Conservation (phyloP, 2,797 vertebrate species). For the Acipenser transmontanus region DNA sequence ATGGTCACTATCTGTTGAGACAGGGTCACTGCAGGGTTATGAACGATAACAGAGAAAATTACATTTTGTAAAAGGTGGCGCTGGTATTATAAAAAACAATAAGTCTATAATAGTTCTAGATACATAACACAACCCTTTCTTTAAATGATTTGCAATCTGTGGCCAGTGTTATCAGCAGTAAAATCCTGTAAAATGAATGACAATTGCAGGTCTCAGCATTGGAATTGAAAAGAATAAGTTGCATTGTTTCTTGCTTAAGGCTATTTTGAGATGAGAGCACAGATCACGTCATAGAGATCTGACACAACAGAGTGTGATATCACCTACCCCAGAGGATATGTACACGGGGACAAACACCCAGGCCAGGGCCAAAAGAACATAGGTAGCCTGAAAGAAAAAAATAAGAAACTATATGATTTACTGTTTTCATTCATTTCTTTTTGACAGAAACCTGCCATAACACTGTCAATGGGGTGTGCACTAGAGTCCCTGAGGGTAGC, state of each 20-base stretch:
- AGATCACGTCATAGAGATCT: no score
- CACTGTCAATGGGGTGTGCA: not conserved
- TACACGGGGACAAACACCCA: constrained; percentile 90
- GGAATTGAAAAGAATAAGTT: not conserved
- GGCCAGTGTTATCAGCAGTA: constrained; percentile 9
- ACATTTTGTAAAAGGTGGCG: no score
- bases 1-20: constrained; percentile 76
- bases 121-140: not conserved
- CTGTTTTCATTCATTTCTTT: not conserved
- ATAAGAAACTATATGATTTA: constrained; percentile 1
- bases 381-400: constrained; percentile 65
- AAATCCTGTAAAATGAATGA: constrained; percentile 4
- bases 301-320: not conserved
- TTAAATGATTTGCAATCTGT: no score
- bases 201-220: constrained; percentile 13
- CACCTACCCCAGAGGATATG: constrained; percentile 78
- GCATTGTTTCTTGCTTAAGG: no score
- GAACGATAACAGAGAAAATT: no score
- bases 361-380: constrained; percentile 76
- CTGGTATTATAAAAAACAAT: not conserved
- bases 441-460: not conserved
- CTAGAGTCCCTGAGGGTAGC: no score
- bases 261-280: no score
- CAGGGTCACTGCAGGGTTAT: no score
- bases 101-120: no score